phyloP scores from a whole-genome alignment of 2,888 invertebrate genomes.

The Amiota communis region DNA sequence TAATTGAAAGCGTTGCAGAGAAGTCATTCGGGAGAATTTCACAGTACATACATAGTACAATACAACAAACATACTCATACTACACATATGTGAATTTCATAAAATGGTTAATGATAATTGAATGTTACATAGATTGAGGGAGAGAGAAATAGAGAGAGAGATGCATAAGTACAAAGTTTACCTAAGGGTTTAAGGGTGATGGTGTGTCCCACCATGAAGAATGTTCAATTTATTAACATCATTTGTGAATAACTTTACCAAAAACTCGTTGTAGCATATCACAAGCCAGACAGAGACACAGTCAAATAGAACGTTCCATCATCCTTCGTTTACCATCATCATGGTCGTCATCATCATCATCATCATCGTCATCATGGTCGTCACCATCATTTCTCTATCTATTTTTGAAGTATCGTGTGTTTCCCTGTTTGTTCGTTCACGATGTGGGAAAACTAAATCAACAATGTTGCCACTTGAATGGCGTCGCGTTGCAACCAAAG shows the following conservation, averaged over 20 bases:
- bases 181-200: no score
- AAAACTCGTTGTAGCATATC: not conserved
- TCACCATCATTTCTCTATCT: no score
- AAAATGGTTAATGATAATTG: no score
- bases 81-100: no score
- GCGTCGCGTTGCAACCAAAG: not conserved
- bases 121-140: not conserved
- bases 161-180: not conserved
- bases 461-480: conserved; percentile 17
- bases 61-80: not conserved
- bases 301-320: not conserved
- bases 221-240: not conserved
- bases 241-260: not conserved
- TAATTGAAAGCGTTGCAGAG: conserved; percentile 18
- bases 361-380: no score
- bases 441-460: conserved; percentile 22
- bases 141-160: not conserved
- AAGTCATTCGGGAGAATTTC: not conserved
- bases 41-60: no score
- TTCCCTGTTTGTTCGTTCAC: not conserved
- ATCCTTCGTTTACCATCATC: no score
- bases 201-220: not conserved
- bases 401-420: no score
- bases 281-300: not conserved
- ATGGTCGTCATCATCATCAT: no score